A percentile compares a stretch with the other conserved stretches of the same genome.
phyloP scores from a whole-genome alignment of 2,113 vertebrate genomes.

The Hippocampus abdominalis region DNA sequence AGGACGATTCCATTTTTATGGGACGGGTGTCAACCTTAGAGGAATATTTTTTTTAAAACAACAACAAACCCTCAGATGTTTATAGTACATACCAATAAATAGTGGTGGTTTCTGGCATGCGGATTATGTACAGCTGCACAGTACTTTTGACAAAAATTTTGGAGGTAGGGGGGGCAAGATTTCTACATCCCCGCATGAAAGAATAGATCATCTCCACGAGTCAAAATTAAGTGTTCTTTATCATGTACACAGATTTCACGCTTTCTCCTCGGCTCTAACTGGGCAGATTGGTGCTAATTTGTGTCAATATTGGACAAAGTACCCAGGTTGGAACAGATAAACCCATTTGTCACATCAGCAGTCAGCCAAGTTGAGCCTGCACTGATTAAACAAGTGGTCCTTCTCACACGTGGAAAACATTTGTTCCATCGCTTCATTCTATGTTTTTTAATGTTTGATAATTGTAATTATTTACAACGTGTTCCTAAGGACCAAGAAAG shows the following conservation, averaged over 20 bases:
- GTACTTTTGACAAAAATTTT: too few species aligned
- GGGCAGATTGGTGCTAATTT: conserved; percentile 72
- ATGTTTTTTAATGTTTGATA: neutral
- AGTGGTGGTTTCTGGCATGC: too few species aligned
- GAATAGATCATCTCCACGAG: neutral
- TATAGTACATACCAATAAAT: too few species aligned
- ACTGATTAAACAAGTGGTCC: conserved; percentile 65
- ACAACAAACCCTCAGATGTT: too few species aligned
- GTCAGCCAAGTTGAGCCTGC: conserved; percentile 67
- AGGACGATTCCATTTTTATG: too few species aligned
- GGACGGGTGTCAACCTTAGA: too few species aligned
- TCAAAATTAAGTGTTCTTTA: conserved; percentile 1
- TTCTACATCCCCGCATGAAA: neutral
- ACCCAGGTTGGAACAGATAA: conserved; percentile 71
- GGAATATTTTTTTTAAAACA: too few species aligned
- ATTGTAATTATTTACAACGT: neutral
- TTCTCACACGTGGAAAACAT: conserved; percentile 29
- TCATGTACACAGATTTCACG: conserved; percentile 15
- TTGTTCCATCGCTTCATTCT: neutral
- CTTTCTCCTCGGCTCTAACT: conserved; percentile 56
- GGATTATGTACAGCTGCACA: too few species aligned
- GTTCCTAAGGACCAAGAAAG: neutral
- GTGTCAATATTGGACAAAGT: conserved; percentile 79
- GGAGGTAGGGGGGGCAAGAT: too few species aligned
- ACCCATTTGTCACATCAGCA: conserved; percentile 74